Conservation (phyloP, 2,888 invertebrate genomes). For the Acrocyrtus sp. region DNA sequence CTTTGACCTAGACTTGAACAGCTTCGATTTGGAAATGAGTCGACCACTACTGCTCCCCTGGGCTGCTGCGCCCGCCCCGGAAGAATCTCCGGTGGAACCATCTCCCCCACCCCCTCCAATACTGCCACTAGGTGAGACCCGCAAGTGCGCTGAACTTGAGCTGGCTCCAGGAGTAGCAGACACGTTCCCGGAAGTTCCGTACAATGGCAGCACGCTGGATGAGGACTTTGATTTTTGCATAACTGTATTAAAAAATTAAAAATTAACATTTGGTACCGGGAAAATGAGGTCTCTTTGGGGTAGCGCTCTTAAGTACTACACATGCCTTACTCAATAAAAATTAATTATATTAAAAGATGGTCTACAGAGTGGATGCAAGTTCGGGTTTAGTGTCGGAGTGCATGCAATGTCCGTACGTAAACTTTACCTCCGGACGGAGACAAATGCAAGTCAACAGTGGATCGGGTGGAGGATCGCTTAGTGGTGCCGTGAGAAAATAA, state of each 20-base stretch:
- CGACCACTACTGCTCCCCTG: conserved; percentile 68
- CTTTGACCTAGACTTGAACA: conserved; percentile 86
- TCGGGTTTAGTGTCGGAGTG: no score
- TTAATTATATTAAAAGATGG: no score
- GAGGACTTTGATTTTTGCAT: conserved; percentile 94
- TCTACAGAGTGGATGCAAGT: no score
- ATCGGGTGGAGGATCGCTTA: conserved; percentile 20
- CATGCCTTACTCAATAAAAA: no score
- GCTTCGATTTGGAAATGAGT: conserved; percentile 80
- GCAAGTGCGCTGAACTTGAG: conserved; percentile 42
- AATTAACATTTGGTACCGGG: no score
- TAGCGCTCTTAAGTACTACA: no score
- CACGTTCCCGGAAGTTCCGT: conserved; percentile 46
- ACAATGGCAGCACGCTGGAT: conserved; percentile 82
- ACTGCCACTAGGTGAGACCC: conserved; percentile 48
- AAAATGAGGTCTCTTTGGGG: no score
- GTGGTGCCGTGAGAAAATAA: conserved; percentile 26
- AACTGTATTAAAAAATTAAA: no score
- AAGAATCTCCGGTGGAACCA: not conserved
- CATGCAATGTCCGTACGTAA: conserved; percentile 18
- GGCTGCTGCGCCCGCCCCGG: not conserved
- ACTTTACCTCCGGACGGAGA: conserved; percentile 37
- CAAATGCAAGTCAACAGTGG: conserved; percentile 25
- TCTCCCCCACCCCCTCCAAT: conserved; percentile 19
- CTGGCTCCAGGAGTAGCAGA: conserved; percentile 36